Evolutionary conservation across 1,140 invertebrate species (phyloP).

Genomic region (Branchinecta lynchi): DNA sequence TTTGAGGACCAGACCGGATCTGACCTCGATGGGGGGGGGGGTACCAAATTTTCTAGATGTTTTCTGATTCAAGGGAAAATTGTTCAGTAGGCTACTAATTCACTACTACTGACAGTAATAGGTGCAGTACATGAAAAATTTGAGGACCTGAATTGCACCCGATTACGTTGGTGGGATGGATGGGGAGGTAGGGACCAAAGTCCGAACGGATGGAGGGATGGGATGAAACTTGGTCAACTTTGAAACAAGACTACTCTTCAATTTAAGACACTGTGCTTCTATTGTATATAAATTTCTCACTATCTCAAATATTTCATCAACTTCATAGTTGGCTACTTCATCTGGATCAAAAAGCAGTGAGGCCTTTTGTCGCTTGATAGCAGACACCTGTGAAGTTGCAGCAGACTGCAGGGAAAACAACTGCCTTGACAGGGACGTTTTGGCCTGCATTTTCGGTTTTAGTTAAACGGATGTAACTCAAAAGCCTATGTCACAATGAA

Average conservation of each 20-base stretch:
- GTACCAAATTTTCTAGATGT: too few species aligned
- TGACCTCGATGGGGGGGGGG: too few species aligned
- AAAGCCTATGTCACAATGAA: too few species aligned
- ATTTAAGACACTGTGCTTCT: neutral
- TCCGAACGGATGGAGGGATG: neutral
- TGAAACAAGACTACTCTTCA: neutral
- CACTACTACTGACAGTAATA: neutral
- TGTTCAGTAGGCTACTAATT: too few species aligned
- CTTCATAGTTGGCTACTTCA: neutral
- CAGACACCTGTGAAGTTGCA: neutral
- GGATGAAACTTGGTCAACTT: neutral
- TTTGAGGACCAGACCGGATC: too few species aligned
- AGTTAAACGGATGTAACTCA: too few species aligned
- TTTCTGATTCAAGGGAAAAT: too few species aligned
- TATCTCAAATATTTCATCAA: constrained; percentile 3
- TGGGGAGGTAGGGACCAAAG: neutral
- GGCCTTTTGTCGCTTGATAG: neutral
- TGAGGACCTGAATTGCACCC: neutral
- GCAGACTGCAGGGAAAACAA: neutral
- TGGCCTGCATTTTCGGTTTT: neutral
- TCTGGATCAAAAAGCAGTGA: neutral
- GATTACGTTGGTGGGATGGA: neutral
- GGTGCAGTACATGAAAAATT: neutral
- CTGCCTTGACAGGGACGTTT: neutral
- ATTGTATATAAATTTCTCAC: neutral